A percentile compares a stretch with the other conserved stretches of the same genome.
Conservation (phyloP, 2,113 vertebrate genomes). For the Rhineura floridana region DNA sequence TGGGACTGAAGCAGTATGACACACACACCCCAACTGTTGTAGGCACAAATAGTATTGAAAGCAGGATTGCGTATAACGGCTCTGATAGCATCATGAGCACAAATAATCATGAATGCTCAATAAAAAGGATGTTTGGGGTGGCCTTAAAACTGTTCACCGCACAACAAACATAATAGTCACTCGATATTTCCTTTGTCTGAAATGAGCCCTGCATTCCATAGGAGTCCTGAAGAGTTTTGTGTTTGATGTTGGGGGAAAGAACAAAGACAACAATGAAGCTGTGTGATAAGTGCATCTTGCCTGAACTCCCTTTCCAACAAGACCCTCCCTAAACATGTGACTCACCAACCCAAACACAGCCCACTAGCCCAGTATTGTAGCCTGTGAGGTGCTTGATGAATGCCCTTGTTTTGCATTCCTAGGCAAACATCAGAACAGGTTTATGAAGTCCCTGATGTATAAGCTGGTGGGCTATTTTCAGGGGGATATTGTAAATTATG, state of each 20-base stretch:
- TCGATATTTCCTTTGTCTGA: not conserved
- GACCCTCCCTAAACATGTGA: not conserved
- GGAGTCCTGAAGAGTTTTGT: not conserved
- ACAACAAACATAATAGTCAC: not conserved
- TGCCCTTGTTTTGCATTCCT: not conserved
- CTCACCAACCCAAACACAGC: no score
- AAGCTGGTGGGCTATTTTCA: not conserved
- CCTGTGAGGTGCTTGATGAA: no score
- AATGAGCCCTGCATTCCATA: not conserved
- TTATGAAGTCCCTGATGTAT: not conserved
- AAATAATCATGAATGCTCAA: no score
- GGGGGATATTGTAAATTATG: not conserved
- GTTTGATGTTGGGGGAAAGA: not conserved
- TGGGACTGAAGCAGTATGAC: no score
- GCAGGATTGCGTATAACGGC: no score
- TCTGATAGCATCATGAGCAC: no score
- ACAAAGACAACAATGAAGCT: not conserved
- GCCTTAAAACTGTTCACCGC: not conserved
- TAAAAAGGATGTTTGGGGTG: no score
- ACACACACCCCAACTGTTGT: no score
- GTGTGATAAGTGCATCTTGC: not conserved
- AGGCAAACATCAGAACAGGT: not conserved
- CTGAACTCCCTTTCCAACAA: not conserved
- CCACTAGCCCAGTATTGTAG: no score
- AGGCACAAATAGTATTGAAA: no score